These are phyloP conservation scores for Salarias fasciatus DNA, from an alignment of 2,797 vertebrate genomes.

Conservation along the genomic window DNA sequence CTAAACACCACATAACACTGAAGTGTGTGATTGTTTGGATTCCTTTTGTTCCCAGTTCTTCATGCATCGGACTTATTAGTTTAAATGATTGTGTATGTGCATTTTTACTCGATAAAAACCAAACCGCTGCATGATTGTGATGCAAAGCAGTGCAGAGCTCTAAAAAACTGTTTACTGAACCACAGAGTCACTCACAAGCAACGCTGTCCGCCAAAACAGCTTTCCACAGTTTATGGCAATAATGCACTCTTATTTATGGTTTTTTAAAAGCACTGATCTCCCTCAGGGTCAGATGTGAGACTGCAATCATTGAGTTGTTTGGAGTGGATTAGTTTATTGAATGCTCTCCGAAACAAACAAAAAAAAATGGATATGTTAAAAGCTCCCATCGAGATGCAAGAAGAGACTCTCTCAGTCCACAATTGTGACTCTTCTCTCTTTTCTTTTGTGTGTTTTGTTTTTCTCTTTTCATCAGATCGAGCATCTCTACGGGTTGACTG, in stretches of 20 bases:
- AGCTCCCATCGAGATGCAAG: too few relatives aligned
- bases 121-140: not conserved
- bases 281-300: not conserved
- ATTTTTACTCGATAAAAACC: not conserved
- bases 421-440: not conserved
- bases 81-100: not conserved
- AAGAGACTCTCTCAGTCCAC: too few relatives aligned
- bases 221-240: too few relatives aligned
- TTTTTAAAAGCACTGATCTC: not conserved
- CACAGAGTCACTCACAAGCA: too few relatives aligned
- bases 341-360: not conserved
- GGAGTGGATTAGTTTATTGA: not conserved
- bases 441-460: not conserved
- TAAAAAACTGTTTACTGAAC: not conserved
- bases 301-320: too few relatives aligned
- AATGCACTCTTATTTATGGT: too few relatives aligned
- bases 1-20: not conserved
- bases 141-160: not conserved
- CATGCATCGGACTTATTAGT: too few relatives aligned
- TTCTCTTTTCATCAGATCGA: constrained; percentile 85
- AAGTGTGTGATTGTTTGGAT: not conserved
- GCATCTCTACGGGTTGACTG: constrained; percentile 93
- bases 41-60: not conserved
- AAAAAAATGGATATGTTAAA: too few relatives aligned
- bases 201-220: too few relatives aligned